Conservation (phyloP, 2,797 vertebrate genomes). For the Chromobotia macracanthus region DNA sequence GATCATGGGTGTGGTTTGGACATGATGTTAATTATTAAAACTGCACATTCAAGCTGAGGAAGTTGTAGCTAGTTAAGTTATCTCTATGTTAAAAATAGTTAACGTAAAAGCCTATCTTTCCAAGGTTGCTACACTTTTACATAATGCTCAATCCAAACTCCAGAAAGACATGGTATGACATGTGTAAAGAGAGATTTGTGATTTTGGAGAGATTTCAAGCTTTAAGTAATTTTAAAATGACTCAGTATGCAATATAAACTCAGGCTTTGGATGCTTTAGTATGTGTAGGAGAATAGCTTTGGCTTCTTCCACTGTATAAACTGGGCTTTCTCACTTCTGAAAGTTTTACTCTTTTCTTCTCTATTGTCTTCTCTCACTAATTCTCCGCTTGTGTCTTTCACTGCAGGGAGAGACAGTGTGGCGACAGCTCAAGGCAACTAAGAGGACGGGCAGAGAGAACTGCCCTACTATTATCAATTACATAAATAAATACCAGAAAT, state of each 20-base stretch:
- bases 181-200: neutral
- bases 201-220: neutral
- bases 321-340: slow-evolving; percentile 13
- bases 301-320: neutral
- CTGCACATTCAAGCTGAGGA: neutral
- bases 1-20: slow-evolving; percentile 3
- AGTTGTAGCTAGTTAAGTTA: neutral
- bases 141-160: too few relatives aligned
- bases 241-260: neutral
- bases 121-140: too few relatives aligned
- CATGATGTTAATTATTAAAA: neutral
- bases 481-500: slow-evolving; percentile 63
- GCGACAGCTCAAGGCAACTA: slow-evolving; percentile 37
- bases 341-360: slow-evolving; percentile 12
- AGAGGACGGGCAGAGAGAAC: slow-evolving; percentile 36
- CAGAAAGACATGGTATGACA: neutral
- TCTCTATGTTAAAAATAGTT: neutral
- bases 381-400: slow-evolving; percentile 33
- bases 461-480: slow-evolving; percentile 62
- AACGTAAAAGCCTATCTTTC: too few relatives aligned
- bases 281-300: neutral
- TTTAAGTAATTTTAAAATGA: neutral
- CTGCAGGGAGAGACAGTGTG: slow-evolving; percentile 44
- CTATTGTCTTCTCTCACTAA: slow-evolving; percentile 31
- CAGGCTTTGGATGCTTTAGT: neutral